phyloP scores from a whole-genome alignment of 1,140 invertebrate genomes.

The Venustaconcha ellipsiformis region DNA sequence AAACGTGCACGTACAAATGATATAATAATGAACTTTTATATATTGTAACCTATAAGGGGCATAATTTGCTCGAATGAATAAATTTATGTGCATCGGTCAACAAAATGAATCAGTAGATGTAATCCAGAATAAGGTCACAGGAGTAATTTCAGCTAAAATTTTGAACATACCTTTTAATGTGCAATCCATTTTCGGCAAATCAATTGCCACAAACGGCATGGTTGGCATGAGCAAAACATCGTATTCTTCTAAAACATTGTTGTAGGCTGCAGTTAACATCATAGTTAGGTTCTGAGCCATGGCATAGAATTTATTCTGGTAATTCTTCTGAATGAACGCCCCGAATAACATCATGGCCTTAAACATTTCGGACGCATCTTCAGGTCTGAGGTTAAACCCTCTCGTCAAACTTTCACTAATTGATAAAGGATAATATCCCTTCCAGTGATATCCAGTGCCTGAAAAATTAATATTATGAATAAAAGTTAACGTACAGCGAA shows the following conservation, averaged over 20 bases:
- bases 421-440: slow-evolving; percentile 19
- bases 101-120: no score
- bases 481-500: no score
- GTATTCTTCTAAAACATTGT: slow-evolving; percentile 41
- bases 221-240: slow-evolving; percentile 58
- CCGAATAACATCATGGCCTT: slow-evolving; percentile 13
- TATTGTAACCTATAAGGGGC: no score
- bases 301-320: slow-evolving; percentile 42
- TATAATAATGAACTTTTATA: no score
- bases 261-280: slow-evolving; percentile 39
- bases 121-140: no score
- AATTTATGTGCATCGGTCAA: no score
- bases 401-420: slow-evolving; percentile 28
- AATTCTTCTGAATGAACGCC: slow-evolving; percentile 11
- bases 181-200: slow-evolving; percentile 27
- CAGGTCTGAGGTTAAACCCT: slow-evolving; percentile 7
- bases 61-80: no score
- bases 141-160: no score
- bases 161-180: background rate
- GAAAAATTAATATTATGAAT: background rate
- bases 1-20: no score
- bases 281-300: slow-evolving; percentile 41
- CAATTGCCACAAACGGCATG: slow-evolving; percentile 32
- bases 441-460: slow-evolving; percentile 20
- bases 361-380: slow-evolving; percentile 21